Percentiles rank a stretch among this genome's conserved stretches.
These are phyloP conservation scores for Lathronympha strigana DNA, from an alignment of 2,888 invertebrate genomes.

Conservation along the genomic window DNA sequence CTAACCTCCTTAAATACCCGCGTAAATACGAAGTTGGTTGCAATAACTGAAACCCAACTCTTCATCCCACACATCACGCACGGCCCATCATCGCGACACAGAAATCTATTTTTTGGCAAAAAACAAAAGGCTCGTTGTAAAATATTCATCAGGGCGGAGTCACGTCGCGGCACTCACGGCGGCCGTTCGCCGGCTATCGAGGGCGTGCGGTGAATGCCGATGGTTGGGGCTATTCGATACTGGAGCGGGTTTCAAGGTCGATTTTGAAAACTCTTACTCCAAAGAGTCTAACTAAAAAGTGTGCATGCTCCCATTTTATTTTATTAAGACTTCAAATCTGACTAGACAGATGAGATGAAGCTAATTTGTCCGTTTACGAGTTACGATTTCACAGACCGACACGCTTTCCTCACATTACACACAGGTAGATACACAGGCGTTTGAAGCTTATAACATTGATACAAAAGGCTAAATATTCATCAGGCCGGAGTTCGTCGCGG, in stretches of 20 bases:
- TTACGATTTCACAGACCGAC: too few relatives aligned
- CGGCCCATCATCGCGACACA: constrained; percentile 38
- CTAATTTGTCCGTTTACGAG: too few relatives aligned
- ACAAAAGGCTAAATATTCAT: constrained; percentile 58
- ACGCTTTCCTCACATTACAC: too few relatives aligned
- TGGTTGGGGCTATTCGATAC: constrained; percentile 31
- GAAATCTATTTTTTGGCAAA: constrained; percentile 45
- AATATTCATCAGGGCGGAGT: constrained; percentile 56
- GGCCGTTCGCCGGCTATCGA: constrained; percentile 58
- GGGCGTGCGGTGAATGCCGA: constrained; percentile 54
- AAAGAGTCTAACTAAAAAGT: too few relatives aligned
- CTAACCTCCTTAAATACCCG: neutral
- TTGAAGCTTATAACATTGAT: too few relatives aligned
- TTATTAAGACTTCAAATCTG: too few relatives aligned
- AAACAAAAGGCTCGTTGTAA: constrained; percentile 52
- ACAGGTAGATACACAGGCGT: too few relatives aligned
- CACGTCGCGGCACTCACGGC: constrained; percentile 64
- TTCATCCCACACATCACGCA: constrained; percentile 29
- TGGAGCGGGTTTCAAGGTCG: neutral
- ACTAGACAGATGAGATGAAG: too few relatives aligned
- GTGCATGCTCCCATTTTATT: too few relatives aligned
- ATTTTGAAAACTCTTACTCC: neutral
- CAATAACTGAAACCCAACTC: constrained; percentile 1
- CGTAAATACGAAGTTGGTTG: neutral
- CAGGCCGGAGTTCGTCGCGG: constrained; percentile 55